A percentile compares a stretch with the other conserved stretches of the same genome.
phyloP scores from a whole-genome alignment of 2,797 vertebrate species.

The Chiroxiphia lanceolata region DNA sequence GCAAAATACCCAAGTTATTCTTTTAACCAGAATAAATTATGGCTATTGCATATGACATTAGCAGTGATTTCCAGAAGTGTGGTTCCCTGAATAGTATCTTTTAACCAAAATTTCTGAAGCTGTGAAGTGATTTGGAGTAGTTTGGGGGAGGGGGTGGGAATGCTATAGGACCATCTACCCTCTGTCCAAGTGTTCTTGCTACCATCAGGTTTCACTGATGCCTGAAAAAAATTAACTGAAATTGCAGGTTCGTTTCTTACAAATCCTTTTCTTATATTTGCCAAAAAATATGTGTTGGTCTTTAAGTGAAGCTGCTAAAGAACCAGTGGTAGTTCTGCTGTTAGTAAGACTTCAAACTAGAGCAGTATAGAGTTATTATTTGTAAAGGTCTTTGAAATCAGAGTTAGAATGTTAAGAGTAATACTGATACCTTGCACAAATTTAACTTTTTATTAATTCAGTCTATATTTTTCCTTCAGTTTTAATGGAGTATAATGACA shows the following conservation, averaged over 20 bases:
- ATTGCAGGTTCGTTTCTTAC: not conserved
- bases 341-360: not conserved
- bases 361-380: not conserved
- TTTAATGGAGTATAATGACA: not conserved
- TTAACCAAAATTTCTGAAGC: not conserved
- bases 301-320: not conserved
- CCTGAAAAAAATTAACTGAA: not conserved
- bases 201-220: not conserved
- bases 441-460: not conserved
- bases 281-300: not conserved
- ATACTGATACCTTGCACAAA: not conserved
- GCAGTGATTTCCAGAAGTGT: not conserved
- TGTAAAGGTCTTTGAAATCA: not conserved
- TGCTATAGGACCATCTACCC: not conserved
- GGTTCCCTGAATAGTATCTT: not conserved
- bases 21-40: not conserved
- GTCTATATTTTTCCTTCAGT: not conserved
- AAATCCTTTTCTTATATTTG: not conserved
- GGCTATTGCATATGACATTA: not conserved
- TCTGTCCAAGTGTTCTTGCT: not conserved
- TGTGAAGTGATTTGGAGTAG: not conserved
- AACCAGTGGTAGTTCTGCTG: not conserved
- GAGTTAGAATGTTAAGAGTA: not conserved
- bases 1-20: not conserved
- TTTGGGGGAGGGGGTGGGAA: fast-evolving